phyloP scores from a whole-genome alignment of 2,113 vertebrate species.

The Gobius niger region DNA sequence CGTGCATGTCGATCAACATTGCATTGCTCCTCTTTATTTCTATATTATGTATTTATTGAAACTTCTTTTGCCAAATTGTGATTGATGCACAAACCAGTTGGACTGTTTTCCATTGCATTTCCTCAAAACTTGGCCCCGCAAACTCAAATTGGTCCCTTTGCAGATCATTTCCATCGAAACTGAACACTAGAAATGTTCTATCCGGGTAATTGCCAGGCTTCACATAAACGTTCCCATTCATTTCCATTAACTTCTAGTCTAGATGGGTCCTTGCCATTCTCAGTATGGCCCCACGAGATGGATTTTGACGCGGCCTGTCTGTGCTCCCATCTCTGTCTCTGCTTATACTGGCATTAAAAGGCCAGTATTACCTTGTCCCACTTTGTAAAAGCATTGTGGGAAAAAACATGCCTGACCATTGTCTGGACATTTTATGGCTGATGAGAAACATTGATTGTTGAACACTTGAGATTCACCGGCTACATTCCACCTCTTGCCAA shows the following conservation, averaged over 20 bases:
- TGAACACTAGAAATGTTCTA: background rate
- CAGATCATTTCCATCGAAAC: background rate
- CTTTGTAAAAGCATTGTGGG: background rate
- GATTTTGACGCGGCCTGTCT: background rate
- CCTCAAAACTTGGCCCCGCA: background rate
- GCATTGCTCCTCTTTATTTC: too few relatives aligned
- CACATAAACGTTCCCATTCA: background rate
- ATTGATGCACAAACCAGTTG: background rate
- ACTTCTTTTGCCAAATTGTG: background rate
- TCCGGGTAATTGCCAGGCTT: background rate
- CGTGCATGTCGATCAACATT: too few relatives aligned
- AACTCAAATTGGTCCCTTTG: constrained; percentile 3
- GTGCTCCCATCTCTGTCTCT: background rate
- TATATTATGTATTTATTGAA: background rate
- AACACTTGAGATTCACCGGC: too few relatives aligned
- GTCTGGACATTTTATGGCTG: background rate
- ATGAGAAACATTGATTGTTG: background rate
- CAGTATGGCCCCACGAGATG: background rate
- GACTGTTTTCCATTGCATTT: background rate
- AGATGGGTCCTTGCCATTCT: background rate
- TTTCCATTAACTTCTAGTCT: background rate
- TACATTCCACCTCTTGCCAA: too few relatives aligned
- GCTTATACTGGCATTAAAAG: background rate
- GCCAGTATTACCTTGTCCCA: background rate
- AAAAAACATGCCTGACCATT: background rate